Conservation (phyloP, 1,140 invertebrate species). For the Drosophila bocqueti region DNA sequence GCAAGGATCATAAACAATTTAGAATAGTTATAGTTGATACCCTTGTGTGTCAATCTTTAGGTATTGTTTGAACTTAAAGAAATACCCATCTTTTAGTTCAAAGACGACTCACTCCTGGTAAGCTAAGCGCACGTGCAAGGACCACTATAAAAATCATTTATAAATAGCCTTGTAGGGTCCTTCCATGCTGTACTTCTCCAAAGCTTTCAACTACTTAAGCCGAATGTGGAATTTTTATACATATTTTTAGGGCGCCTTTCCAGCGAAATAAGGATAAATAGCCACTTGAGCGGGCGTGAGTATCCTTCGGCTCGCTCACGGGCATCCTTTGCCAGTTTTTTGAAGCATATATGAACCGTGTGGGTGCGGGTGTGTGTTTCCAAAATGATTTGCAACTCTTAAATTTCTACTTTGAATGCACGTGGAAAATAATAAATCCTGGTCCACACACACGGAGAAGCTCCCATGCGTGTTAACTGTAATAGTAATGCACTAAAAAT, state of each 20-base stretch:
- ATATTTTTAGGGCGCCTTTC: slow-evolving; percentile 45
- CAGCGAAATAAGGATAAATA: slow-evolving; percentile 68
- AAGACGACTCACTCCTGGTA: background rate
- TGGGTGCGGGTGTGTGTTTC: slow-evolving; percentile 16
- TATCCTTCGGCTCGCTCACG: slow-evolving; percentile 8
- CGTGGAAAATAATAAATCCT: slow-evolving; percentile 62
- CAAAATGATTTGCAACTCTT: slow-evolving; percentile 53
- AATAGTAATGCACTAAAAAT: slow-evolving; percentile 54
- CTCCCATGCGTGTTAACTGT: slow-evolving; percentile 23
- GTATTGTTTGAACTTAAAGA: background rate
- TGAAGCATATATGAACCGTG: slow-evolving; percentile 13
- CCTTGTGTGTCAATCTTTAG: too few species aligned
- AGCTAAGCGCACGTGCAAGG: slow-evolving; percentile 1
- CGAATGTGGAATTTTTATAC: slow-evolving; percentile 19
- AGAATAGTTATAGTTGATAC: background rate
- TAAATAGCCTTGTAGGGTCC: slow-evolving; percentile 28
- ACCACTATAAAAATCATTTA: slow-evolving; percentile 15
- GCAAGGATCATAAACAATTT: background rate
- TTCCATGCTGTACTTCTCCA: slow-evolving; percentile 12
- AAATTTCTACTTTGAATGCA: slow-evolving; percentile 65
- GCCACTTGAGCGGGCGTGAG: slow-evolving; percentile 32
- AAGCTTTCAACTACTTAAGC: slow-evolving; percentile 45
- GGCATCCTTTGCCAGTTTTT: slow-evolving; percentile 19
- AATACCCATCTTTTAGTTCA: background rate
- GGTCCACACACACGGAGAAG: background rate